A percentile compares a stretch with the other conserved stretches of the same genome.
These are phyloP conservation scores for Merluccius polli DNA, from an alignment of 2,797 vertebrate species.

Conservation along the genomic window DNA sequence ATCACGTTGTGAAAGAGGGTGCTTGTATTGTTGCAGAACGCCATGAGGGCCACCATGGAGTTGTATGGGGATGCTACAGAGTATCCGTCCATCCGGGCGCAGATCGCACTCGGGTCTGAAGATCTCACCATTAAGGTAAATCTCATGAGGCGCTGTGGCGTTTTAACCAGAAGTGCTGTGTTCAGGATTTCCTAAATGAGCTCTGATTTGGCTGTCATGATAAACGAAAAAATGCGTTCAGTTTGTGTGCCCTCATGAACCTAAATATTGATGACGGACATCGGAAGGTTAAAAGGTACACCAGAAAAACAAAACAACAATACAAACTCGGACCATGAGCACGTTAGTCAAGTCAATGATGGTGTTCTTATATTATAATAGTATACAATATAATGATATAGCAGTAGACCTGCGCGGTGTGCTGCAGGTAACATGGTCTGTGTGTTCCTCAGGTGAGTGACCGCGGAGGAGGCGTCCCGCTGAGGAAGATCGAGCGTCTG, in stretches of 20 bases:
- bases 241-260: not conserved
- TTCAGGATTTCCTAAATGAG: not conserved
- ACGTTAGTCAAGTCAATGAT: too few relatives aligned
- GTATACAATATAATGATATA: too few relatives aligned
- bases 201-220: too few relatives aligned
- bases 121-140: slow-evolving; percentile 94
- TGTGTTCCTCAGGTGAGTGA: slow-evolving; percentile 82
- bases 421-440: not conserved
- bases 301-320: not conserved
- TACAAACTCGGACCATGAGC: not conserved
- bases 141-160: not conserved
- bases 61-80: slow-evolving; percentile 79
- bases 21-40: slow-evolving; percentile 78
- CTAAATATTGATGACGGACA: not conserved
- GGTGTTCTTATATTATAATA: too few relatives aligned
- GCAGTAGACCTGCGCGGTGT: too few relatives aligned
- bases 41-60: slow-evolving; percentile 98
- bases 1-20: not conserved
- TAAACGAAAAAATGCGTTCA: not conserved
- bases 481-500: slow-evolving; percentile 93
- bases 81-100: slow-evolving; percentile 84
- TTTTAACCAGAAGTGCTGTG: not conserved
- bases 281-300: not conserved
- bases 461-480: slow-evolving; percentile 90
- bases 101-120: slow-evolving; percentile 83